Conservation (phyloP, 92 coral and sea anemone species). For the Phymanthus crucifer region DNA sequence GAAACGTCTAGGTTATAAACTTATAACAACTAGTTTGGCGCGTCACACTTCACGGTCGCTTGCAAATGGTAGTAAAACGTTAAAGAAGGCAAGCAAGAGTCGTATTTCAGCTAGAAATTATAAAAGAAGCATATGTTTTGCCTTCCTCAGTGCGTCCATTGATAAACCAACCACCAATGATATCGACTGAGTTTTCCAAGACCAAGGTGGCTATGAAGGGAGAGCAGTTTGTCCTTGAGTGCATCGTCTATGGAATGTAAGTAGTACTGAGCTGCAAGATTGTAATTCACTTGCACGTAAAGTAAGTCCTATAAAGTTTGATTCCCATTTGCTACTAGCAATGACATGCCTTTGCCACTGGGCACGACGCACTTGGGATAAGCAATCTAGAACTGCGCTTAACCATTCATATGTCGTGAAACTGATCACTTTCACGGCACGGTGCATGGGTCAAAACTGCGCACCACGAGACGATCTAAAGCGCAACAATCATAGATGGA, state of each 20-base stretch:
- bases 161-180: conserved; percentile 66
- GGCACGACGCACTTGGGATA: too few relatives aligned
- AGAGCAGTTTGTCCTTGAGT: conserved; percentile 83
- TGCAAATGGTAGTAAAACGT: too few relatives aligned
- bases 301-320: too few relatives aligned
- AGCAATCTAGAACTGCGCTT: background rate
- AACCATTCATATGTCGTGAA: background rate
- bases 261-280: conserved; percentile 23
- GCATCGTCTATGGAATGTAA: conserved; percentile 95
- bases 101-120: too few relatives aligned
- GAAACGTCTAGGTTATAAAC: too few relatives aligned
- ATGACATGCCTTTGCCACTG: background rate
- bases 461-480: background rate
- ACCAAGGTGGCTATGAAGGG: conserved; percentile 80
- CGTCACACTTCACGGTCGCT: too few relatives aligned
- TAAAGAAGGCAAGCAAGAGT: too few relatives aligned
- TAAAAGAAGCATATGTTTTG: background rate
- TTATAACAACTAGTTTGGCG: too few relatives aligned
- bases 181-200: conserved; percentile 62
- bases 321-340: too few relatives aligned
- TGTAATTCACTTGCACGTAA: too few relatives aligned
- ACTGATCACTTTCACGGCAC: background rate
- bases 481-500: too few relatives aligned
- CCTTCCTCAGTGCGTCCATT: conserved; percentile 30
- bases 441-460: too few relatives aligned